Conservation (phyloP, 2,797 vertebrate species). For the Notolabrus celidotus region DNA sequence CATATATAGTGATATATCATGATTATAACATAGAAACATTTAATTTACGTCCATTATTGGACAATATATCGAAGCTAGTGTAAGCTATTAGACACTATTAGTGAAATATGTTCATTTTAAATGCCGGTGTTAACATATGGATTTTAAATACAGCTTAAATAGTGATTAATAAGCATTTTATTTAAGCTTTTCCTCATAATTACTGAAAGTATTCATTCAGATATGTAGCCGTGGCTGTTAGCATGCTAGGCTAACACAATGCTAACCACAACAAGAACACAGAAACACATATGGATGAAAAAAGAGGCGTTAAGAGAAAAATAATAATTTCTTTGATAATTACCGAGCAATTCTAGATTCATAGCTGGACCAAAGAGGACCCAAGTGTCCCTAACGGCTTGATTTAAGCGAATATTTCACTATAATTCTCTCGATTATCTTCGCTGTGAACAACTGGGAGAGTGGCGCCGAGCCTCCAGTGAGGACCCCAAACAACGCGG, state of each 20-base stretch:
- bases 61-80: too few relatives aligned
- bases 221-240: neutral
- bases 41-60: too few relatives aligned
- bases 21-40: too few relatives aligned
- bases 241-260: conserved; percentile 38
- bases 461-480: conserved; percentile 60
- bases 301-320: neutral
- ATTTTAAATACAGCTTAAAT: too few relatives aligned
- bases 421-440: conserved; percentile 15
- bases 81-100: too few relatives aligned
- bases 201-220: neutral
- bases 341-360: conserved; percentile 88
- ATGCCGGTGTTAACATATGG: too few relatives aligned
- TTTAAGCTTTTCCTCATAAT: too few relatives aligned
- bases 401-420: conserved; percentile 10
- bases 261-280: conserved; percentile 59
- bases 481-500: conserved; percentile 72
- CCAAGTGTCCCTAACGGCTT: neutral
- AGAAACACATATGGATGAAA: neutral
- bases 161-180: too few relatives aligned
- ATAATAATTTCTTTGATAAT: neutral
- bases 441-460: conserved; percentile 20
- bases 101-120: too few relatives aligned
- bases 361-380: conserved; percentile 51
- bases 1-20: too few relatives aligned